Base-by-base conservation (phyloP, 35 echinoderm and acorn worm genomes). In the Ophioderma brevispina region DNA sequence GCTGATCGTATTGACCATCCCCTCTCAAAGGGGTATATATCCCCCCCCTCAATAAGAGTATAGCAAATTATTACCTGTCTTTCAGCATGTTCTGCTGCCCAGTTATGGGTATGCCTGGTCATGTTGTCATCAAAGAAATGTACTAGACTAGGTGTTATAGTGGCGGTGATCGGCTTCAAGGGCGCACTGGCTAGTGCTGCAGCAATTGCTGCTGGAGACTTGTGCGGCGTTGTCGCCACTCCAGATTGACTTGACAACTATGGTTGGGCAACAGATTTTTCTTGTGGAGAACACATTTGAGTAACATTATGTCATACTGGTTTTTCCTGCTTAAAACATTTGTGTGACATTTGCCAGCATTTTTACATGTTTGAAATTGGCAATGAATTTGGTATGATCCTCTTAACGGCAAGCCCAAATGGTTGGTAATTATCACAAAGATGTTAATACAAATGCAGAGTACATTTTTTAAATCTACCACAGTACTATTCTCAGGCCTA, bases 21-120 rank as follows among this genome's bases (percentile, higher is more conserved):
- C n/a, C n/a, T n/a, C n/a, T n/a, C n/a, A n/a, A n/a, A n/a, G n/a
- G n/a, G n/a, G n/a, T n/a, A n/a, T n/a, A n/a, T n/a, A n/a, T n/a
- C n/a, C n/a, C n/a, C n/a, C n/a, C n/a, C n/a, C n/a, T n/a, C n/a
- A n/a, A n/a, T n/a, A n/a, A n/a, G n/a, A n/a, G n/a, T n/a, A n/a
- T n/a, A n/a, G n/a, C n/a, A n/a, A n/a, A n/a, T n/a, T n/a, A n/a
- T n/a, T 83, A 95, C 96, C 88, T 98, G 96, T 92, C 87, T 92
- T 75, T 98, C 93, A 39, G 87, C 35, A 43, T 87, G 81, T 34
- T 98, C 96, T 50, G 93, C 83, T 5, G 92, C 81, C 90, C 87
- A 92, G 31, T 89, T 87, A 17, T 36, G 33, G 13, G 89, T 80
- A 92, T 98, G 92, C 82, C 85, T 92, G 0, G 91, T 90, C 64